These are phyloP conservation scores for Adelges cooleyi DNA, from an alignment of 1,140 invertebrate genomes.

Conservation along the genomic window DNA sequence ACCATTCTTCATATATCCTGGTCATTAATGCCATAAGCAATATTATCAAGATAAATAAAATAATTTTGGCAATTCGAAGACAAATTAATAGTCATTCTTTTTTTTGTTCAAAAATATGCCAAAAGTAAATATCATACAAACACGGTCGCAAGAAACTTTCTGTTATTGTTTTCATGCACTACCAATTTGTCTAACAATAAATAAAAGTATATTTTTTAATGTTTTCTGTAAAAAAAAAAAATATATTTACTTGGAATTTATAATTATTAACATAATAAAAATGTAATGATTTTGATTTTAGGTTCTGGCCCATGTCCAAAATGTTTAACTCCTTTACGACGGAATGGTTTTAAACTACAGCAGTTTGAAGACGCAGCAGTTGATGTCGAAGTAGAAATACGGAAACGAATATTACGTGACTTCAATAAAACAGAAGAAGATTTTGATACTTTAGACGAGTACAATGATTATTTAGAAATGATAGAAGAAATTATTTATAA, in stretches of 20 bases:
- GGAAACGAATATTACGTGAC: slow-evolving; percentile 76
- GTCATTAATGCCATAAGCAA: too few relatives aligned
- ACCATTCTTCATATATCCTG: too few relatives aligned
- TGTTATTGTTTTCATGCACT: background rate
- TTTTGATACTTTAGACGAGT: slow-evolving; percentile 66
- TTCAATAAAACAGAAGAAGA: slow-evolving; percentile 88
- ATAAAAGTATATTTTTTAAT: too few relatives aligned
- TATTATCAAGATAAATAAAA: too few relatives aligned
- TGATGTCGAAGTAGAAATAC: slow-evolving; percentile 95
- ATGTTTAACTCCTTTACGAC: slow-evolving; percentile 72
- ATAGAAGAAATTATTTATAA: slow-evolving; percentile 87
- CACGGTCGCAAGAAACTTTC: background rate
- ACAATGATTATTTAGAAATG: slow-evolving; percentile 88
- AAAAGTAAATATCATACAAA: background rate
- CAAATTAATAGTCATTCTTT: background rate
- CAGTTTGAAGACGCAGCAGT: slow-evolving; percentile 91
- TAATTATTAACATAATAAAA: too few relatives aligned
- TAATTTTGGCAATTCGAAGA: background rate
- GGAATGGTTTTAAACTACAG: slow-evolving; percentile 85
- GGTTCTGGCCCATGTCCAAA: slow-evolving; percentile 87
- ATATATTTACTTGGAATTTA: too few relatives aligned
- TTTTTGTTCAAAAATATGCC: background rate
- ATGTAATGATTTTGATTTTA: slow-evolving; percentile 40
- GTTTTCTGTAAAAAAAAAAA: too few relatives aligned
- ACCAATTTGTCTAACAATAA: background rate